phyloP scores from a whole-genome alignment of 1,140 invertebrate genomes.

The Dysdera silvatica region DNA sequence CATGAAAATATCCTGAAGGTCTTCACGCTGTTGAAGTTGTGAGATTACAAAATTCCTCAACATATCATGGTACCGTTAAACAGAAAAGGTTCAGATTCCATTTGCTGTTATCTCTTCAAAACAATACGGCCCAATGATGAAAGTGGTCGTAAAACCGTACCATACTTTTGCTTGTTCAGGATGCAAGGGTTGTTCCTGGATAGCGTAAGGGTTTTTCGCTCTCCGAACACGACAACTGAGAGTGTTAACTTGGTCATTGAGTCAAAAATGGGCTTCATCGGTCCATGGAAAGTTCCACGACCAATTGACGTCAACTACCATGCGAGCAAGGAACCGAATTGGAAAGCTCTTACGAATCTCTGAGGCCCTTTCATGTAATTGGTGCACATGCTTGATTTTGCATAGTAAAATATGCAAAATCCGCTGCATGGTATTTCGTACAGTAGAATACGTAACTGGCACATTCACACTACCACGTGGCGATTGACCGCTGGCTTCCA shows the following conservation, averaged over 20 bases:
- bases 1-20: conserved; percentile 1
- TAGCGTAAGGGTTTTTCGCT: neutral
- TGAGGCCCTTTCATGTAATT: too few relatives aligned
- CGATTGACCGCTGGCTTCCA: too few relatives aligned
- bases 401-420: too few relatives aligned
- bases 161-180: neutral
- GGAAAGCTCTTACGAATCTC: too few relatives aligned
- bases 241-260: neutral
- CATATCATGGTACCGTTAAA: neutral
- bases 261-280: neutral
- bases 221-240: neutral
- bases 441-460: too few relatives aligned
- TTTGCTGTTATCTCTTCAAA: neutral
- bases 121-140: conserved; percentile 4
- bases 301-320: too few relatives aligned
- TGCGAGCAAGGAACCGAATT: too few relatives aligned
- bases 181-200: neutral
- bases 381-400: too few relatives aligned
- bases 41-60: conserved; percentile 1
- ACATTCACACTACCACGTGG: too few relatives aligned
- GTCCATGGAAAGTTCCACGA: conserved; percentile 2
- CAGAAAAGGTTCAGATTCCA: neutral
- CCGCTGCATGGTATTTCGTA: too few relatives aligned
- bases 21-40: neutral
- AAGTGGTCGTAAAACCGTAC: conserved; percentile 3